These are phyloP conservation scores for Trichomycterus rosablanca DNA, from an alignment of 2,113 vertebrate genomes.

Conservation along the genomic window DNA sequence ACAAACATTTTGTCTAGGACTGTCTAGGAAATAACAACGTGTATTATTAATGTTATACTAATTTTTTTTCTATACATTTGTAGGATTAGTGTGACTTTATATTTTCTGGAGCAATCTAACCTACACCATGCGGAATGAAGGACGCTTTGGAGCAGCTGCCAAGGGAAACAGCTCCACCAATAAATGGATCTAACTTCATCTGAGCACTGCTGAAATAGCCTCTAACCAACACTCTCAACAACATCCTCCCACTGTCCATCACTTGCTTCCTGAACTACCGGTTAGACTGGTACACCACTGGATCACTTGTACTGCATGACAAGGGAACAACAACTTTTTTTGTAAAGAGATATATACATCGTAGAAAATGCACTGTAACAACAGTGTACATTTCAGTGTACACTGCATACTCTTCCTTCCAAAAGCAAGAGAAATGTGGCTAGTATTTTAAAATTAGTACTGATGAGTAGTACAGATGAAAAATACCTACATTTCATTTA, in stretches of 20 bases:
- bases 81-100: constrained; percentile 38
- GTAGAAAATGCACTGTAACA: constrained; percentile 35
- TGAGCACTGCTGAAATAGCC: constrained; percentile 24
- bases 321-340: constrained; percentile 44
- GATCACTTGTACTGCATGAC: constrained; percentile 47
- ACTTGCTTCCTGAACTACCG: constrained; percentile 30
- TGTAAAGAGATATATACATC: constrained; percentile 32
- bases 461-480: too few relatives aligned
- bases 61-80: constrained; percentile 10
- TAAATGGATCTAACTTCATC: constrained; percentile 28
- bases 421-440: constrained; percentile 32
- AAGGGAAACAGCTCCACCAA: constrained; percentile 19
- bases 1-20: too few relatives aligned
- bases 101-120: constrained; percentile 9
- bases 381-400: constrained; percentile 37
- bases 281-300: constrained; percentile 25
- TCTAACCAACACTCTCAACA: constrained; percentile 28
- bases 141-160: constrained; percentile 26
- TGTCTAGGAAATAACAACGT: too few relatives aligned
- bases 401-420: constrained; percentile 22
- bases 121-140: constrained; percentile 24
- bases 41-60: background rate
- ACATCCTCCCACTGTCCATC: constrained; percentile 13
- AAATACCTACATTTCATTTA: constrained; percentile 48
- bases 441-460: constrained; percentile 33